Conservation (phyloP, 2,113 vertebrate genomes). For the Saimiri boliviensis region DNA sequence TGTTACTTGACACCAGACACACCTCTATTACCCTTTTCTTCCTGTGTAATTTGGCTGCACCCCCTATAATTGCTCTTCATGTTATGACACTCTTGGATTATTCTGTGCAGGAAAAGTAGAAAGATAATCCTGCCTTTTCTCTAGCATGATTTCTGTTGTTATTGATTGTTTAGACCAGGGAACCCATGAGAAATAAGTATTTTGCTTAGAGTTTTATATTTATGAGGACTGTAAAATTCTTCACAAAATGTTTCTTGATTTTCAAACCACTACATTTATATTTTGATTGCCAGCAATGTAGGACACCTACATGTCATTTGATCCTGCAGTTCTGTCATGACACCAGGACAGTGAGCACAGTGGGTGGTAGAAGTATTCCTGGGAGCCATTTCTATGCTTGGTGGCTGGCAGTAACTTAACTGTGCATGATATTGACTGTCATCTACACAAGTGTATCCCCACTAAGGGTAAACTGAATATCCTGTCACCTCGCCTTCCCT, state of each 20-base stretch:
- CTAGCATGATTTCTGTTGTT: neutral
- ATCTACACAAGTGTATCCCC: fast-evolving
- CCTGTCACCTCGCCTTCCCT: neutral
- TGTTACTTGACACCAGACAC: neutral
- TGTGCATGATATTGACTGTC: neutral
- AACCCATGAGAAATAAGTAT: neutral
- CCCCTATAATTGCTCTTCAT: neutral
- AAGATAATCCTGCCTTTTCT: neutral
- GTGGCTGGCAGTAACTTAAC: neutral
- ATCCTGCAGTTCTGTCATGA: neutral
- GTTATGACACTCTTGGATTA: neutral
- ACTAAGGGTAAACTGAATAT: neutral
- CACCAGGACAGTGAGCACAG: neutral
- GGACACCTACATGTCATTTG: neutral
- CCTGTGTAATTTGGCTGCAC: neutral
- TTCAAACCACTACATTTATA: neutral
- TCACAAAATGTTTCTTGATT: neutral
- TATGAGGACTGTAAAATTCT: neutral
- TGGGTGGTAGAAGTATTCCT: neutral
- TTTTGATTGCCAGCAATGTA: neutral
- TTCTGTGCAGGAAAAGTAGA: neutral
- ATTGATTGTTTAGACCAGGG: neutral
- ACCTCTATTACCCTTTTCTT: neutral
- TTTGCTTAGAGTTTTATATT: neutral
- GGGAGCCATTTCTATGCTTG: neutral